A percentile compares a stretch with the other conserved stretches of the same genome.
phyloP scores from a whole-genome alignment of 2,113 vertebrate species.

The Heloderma charlesbogerti region DNA sequence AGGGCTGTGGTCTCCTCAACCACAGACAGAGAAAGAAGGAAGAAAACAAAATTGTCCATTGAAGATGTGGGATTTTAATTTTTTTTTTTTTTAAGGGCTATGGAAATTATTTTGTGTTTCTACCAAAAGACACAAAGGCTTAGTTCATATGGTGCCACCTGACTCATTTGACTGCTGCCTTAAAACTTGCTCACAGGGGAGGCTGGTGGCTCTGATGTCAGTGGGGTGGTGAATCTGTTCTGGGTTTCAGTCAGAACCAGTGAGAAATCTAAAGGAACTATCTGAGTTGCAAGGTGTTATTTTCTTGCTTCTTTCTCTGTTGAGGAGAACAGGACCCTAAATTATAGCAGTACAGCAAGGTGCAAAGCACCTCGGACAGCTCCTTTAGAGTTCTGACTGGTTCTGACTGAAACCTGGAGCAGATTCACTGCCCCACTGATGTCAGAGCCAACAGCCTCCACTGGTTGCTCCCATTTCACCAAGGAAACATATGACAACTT shows the following conservation, averaged over 20 bases:
- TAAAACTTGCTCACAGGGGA: neutral
- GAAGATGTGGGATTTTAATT: neutral
- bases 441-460: too few relatives aligned
- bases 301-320: neutral
- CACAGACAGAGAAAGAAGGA: neutral
- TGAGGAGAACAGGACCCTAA: neutral
- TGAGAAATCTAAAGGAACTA: too few relatives aligned
- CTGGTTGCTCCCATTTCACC: neutral
- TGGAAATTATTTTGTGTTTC: conserved; percentile 12
- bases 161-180: neutral
- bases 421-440: too few relatives aligned
- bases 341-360: neutral
- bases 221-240: too few relatives aligned
- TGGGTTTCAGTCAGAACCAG: too few relatives aligned
- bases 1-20: neutral
- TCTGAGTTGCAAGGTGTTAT: neutral
- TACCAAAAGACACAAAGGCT: neutral
- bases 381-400: too few relatives aligned
- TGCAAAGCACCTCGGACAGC: too few relatives aligned
- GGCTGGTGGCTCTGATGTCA: too few relatives aligned
- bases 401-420: too few relatives aligned
- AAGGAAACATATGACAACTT: neutral
- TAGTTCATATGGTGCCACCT: neutral
- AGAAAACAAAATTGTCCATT: neutral
- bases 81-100: neutral